Percentiles rank a stretch among this genome's conserved stretches.
Evolutionary conservation across 2,888 invertebrate genomes (phyloP).

Genomic region (Apantesis nais): DNA sequence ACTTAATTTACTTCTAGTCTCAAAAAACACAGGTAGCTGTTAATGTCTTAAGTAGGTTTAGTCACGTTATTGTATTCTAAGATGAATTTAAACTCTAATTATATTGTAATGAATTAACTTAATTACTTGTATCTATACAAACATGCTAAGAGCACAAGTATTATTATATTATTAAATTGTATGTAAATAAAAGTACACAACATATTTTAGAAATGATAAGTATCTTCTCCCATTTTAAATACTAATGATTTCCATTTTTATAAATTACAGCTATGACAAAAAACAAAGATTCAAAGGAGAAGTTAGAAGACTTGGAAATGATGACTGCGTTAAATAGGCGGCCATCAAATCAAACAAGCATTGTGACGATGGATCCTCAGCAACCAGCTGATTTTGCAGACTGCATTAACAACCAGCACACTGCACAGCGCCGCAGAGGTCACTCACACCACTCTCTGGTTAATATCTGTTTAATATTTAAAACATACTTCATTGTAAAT

Average conservation of each 20-base stretch:
- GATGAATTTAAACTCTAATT: conserved; percentile 36
- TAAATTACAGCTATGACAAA: conserved; percentile 85
- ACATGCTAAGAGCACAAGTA: conserved; percentile 7
- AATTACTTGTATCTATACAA: conserved; percentile 31
- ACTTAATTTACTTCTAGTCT: conserved; percentile 44
- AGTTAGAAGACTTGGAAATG: conserved; percentile 84
- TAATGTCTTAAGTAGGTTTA: conserved; percentile 44
- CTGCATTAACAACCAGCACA: conserved; percentile 86
- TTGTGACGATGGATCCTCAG: conserved; percentile 75
- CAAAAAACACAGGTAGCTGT: conserved; percentile 45
- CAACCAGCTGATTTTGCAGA: conserved; percentile 85
- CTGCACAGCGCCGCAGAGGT: conserved; percentile 77
- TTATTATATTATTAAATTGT: neutral
- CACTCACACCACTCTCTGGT: conserved; percentile 75
- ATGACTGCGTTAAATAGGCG: conserved; percentile 77
- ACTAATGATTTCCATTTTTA: conserved; percentile 6
- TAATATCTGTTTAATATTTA: neutral
- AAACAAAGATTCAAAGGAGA: conserved; percentile 86
- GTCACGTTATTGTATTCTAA: conserved; percentile 46
- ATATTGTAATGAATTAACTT: conserved; percentile 29
- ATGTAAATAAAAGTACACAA: neutral
- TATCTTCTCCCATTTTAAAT: neutral
- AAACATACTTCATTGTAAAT: conserved; percentile 1
- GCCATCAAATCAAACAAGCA: conserved; percentile 74
- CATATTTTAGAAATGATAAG: neutral